Evolutionary conservation across 2,888 invertebrate genomes (phyloP), one percentile per base, ranked within the genome.

Genomic region (Cephus spinipes): DNA sequence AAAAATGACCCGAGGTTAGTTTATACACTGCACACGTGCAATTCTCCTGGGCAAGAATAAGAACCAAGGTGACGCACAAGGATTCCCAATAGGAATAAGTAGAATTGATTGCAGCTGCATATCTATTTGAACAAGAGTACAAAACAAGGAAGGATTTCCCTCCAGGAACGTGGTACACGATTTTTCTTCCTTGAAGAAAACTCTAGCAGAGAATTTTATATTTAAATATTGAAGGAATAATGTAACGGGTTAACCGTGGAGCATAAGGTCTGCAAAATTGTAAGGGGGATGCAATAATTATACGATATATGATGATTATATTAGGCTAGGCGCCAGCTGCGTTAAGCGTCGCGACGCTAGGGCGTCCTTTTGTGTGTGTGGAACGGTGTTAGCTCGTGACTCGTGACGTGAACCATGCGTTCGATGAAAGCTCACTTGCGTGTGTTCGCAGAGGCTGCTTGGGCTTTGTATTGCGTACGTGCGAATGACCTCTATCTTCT

Each of bases 331-430:
- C 71, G 71, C 71, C 71, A 30, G 71, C 71, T 71, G 71, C 15
- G 71, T 32, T 71, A 71, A 11, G 71, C 71, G 71, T 71, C 71
- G 71, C 71, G 71, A 71, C 71, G 71, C 71, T 11, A 12, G 71
- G 71, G 32, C 71, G 71, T 71, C 71, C 31, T 32, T 15, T 71
- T 15, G 9, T 23, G 4, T 32, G 32, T 71, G 31, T 71, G 12
- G 9, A 12, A 32, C 31, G 71, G 71, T 15, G 32, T 32, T 32
- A 71, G 32, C 71, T 32, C 55, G 55, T 23, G 40, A 55, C 40
- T 55, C 40, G 15, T 55, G 55, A 55, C 30, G 31, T 12, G 31
- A 71, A 71, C 31, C 3, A 12, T 11, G 6, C 12, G 31, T 71
- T 32, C 31, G 31, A 71, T 31, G 71, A 32, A 71, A 71, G 31